Conservation (phyloP, 2,888 invertebrate species). For the Congeria kusceri region DNA sequence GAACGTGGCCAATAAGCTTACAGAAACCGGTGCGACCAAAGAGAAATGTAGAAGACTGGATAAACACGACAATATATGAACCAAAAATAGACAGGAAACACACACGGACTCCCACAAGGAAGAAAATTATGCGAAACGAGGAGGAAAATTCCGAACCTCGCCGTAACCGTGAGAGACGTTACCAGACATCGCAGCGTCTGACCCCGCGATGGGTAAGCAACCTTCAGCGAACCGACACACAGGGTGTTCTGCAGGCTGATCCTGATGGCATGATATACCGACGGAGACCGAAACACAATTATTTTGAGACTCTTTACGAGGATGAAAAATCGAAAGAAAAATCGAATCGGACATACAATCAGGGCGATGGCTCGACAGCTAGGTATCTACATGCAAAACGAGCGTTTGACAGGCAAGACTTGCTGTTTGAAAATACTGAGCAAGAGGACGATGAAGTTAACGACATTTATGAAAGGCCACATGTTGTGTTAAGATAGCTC, state of each 20-base stretch:
- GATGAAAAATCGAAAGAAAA: neutral
- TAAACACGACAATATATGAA: constrained; percentile 35
- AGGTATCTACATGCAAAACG: constrained; percentile 29
- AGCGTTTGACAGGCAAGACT: constrained; percentile 36
- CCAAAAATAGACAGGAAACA: constrained; percentile 21
- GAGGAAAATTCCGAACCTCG: neutral
- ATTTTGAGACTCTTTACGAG: neutral
- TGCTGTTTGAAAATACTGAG: constrained; percentile 4
- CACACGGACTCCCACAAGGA: constrained; percentile 34
- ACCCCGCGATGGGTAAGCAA: constrained; percentile 63
- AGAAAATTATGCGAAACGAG: constrained; percentile 14
- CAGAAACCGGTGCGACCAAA: constrained; percentile 29
- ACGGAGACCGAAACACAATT: constrained; percentile 10
- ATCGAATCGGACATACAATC: constrained; percentile 20
- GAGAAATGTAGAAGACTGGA: constrained; percentile 41
- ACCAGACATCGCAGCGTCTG: constrained; percentile 21
- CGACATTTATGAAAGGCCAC: constrained; percentile 27
- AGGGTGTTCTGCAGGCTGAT: constrained; percentile 41
- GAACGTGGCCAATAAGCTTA: constrained; percentile 42
- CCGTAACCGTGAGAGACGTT: neutral
- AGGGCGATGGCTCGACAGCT: constrained; percentile 32
- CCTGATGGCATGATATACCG: constrained; percentile 48
- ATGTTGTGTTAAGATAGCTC: constrained; percentile 17
- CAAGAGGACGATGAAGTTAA: constrained; percentile 13
- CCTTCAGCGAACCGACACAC: constrained; percentile 47